Evolutionary conservation across 2,888 invertebrate species (phyloP), one percentile per base, ranked within the genome.

Genomic region (Rosalia funebris): DNA sequence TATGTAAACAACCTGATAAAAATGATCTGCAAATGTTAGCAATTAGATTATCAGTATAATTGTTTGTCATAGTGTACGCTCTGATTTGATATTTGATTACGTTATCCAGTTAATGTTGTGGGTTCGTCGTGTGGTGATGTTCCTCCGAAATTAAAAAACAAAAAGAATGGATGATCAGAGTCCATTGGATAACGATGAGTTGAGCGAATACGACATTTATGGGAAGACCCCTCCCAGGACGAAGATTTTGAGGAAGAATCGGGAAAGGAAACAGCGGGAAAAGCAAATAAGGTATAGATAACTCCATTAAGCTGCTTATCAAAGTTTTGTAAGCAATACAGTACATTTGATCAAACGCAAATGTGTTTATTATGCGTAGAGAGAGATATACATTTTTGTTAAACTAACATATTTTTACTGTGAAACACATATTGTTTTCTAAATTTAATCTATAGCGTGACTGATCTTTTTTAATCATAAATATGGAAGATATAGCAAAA

Each of bases 181-280:
- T 53, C 66, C 71, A 42, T 16, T 68, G 20, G 71, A 73, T 15
- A 72, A 70, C 55, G 72, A 75, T 46, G 74, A 76, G 31, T 34
- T 72, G 15, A 70, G 80, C 53, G 81, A 83, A 62, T 86, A 84
- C 72, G 92, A 91, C 73, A 84, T 87, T 64, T 89, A 89, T 68
- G 89, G 91, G 52, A 87, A 87, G 75, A 92, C 92, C 41, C 92
- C 92, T n/a, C 92, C 92, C 0, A 84, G 92, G 66, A 89, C 91
- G 47, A 86, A 91, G 72, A 87, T 90, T 72, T 79, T 79, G 63
- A 79, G 84, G 39, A 83, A 84, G 67, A 82, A 82, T 67, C 81
- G 83, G 20, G 83, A 84, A 66, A 80, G 81, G 68, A 84, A 80
- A 68, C 81, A 82, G 53, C 85, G 88, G 74, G 85, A 87, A 68